Percentiles rank a stretch among this genome's conserved stretches.
Conservation (phyloP, 1,140 invertebrate species). For the Drosophila neocordata region DNA sequence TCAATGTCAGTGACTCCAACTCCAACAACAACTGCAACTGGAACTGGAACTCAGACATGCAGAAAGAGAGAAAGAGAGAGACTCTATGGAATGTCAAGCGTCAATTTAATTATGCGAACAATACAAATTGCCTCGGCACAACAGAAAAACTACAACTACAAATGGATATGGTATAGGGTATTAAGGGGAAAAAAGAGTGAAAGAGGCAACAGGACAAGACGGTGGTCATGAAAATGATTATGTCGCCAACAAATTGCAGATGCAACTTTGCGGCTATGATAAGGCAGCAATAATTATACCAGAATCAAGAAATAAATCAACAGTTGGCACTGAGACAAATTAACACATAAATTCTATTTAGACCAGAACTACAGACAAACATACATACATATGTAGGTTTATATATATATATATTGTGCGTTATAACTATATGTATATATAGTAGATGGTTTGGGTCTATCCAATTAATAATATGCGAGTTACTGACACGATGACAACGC, state of each 20-base stretch:
- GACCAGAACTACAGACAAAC: not conserved
- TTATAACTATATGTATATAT: too few relatives aligned
- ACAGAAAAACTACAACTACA: not conserved
- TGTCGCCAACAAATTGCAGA: constrained; percentile 72
- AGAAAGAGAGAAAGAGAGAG: not conserved
- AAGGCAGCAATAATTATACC: constrained; percentile 45
- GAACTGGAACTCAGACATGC: too few relatives aligned
- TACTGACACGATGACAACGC: constrained; percentile 76
- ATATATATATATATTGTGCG: too few relatives aligned
- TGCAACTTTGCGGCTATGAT: constrained; percentile 23
- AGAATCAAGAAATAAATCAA: constrained; percentile 61
- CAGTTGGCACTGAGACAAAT: constrained; percentile 71
- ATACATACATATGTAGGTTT: too few relatives aligned
- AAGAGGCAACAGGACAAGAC: too few relatives aligned
- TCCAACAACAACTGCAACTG: not conserved
- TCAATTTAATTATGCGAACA: constrained; percentile 82
- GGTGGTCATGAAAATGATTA: constrained; percentile 56
- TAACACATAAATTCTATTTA: constrained; percentile 76
- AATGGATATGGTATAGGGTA: too few relatives aligned
- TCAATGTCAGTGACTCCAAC: constrained; percentile 61
- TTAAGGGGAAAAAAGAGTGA: not conserved
- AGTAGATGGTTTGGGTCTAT: constrained; percentile 35
- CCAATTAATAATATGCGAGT: constrained; percentile 79
- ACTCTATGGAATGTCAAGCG: constrained; percentile 66
- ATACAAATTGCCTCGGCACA: constrained; percentile 73